phyloP scores from a whole-genome alignment of 2,888 invertebrate genomes.

The Notocelia uddmanniana region DNA sequence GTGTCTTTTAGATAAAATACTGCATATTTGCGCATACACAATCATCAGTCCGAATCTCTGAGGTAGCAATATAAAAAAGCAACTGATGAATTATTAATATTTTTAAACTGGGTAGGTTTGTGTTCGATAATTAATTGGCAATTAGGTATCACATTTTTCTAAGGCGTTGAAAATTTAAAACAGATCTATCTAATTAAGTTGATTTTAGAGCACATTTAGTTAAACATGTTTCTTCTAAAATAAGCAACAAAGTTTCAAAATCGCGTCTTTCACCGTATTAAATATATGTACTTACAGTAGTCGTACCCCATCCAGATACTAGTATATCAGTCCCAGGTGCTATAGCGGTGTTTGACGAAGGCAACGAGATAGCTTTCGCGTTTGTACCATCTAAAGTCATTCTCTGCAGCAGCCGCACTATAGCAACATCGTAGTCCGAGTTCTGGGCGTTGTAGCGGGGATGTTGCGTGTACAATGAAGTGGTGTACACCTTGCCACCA shows the following conservation, averaged over 20 bases:
- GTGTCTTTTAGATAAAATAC: background rate
- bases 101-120: no score
- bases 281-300: slow-evolving; percentile 59
- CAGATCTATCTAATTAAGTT: background rate
- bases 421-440: slow-evolving; percentile 77
- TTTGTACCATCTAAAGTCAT: slow-evolving; percentile 67
- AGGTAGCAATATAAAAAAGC: no score
- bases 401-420: slow-evolving; percentile 62
- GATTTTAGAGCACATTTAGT: background rate
- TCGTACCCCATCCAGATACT: slow-evolving; percentile 77
- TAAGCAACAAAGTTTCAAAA: background rate
- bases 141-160: no score
- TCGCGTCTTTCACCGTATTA: background rate
- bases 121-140: no score
- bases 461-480: slow-evolving; percentile 63
- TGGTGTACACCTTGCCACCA: slow-evolving; percentile 74
- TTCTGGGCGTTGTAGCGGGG: slow-evolving; percentile 68
- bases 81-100: no score
- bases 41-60: no score
- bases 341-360: slow-evolving; percentile 54
- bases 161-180: no score
- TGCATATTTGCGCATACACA: no score
- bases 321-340: slow-evolving; percentile 57
- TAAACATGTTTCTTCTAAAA: background rate
- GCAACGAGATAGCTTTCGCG: slow-evolving; percentile 58